phyloP scores from a whole-genome alignment of 2,888 invertebrate genomes.

The Meloe dianella region DNA sequence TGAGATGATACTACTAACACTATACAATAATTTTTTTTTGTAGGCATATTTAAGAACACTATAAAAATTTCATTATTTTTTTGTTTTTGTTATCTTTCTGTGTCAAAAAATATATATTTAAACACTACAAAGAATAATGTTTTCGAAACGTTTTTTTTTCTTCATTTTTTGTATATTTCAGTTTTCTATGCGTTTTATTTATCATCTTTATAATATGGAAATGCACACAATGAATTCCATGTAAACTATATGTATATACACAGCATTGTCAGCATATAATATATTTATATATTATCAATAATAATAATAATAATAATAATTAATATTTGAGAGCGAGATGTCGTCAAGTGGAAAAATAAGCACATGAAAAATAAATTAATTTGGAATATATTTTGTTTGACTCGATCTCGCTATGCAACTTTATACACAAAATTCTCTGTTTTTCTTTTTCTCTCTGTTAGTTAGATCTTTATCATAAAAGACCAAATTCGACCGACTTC shows the following conservation, averaged over 20 bases:
- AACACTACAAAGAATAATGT: slow-evolving; percentile 54
- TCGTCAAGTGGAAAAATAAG: not conserved
- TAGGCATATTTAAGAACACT: slow-evolving; percentile 55
- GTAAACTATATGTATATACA: slow-evolving; percentile 33
- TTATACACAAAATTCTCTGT: slow-evolving; percentile 8
- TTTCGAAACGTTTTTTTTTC: too few species aligned
- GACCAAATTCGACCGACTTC: slow-evolving; percentile 21
- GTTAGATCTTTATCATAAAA: too few species aligned
- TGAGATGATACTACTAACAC: slow-evolving; percentile 49
- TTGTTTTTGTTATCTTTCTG: slow-evolving; percentile 40
- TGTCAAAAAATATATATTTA: slow-evolving; percentile 57
- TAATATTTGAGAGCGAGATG: not conserved
- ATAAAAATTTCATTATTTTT: slow-evolving; percentile 54
- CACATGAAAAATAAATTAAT: slow-evolving; percentile 25
- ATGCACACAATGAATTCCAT: slow-evolving; percentile 48
- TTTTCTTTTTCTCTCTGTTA: too few species aligned
- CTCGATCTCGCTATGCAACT: slow-evolving; percentile 30
- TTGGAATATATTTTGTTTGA: slow-evolving; percentile 40
- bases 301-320: not conserved
- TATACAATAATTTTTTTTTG: slow-evolving; percentile 57
- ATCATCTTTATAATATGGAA: slow-evolving; percentile 26
- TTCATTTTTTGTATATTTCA: slow-evolving; percentile 13
- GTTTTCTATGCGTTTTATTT: slow-evolving; percentile 12
- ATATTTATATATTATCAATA: slow-evolving; percentile 6
- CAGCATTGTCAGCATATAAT: slow-evolving; percentile 17